Base-by-base conservation (phyloP, 2,797 vertebrate species). In the Schizopygopsis malacanthus region DNA sequence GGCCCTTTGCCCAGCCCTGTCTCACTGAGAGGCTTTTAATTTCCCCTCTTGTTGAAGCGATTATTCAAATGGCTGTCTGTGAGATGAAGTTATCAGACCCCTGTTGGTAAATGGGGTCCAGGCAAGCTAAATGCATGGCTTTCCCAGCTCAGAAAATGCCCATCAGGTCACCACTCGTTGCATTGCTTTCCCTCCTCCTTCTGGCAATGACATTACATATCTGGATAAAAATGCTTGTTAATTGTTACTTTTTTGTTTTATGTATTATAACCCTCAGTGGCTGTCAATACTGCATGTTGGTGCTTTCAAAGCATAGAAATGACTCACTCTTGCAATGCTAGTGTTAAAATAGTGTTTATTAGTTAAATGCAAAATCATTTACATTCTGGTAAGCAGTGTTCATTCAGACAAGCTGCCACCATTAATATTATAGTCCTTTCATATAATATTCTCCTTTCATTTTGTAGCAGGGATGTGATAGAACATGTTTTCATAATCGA, bases 31-130 rank as follows among this genome's bases (percentile, higher is more conserved):
- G 91, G 89, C 89, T 93, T 95, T 94, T 95, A 94, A 94, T 93
- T 95, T 94, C 93, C 90, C 92, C 92, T 93, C 93, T 93, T 94
- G 92, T 95, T 95, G 93, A 95, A 95, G 93, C 93, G 93, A 94
- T 95, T 95, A 95, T 96, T 96, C 93, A 95, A 96, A 96, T 95
- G 91, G 91, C 89, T 83, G 91, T 94, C 92, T 91, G 86, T 94
- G 93, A 94, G 93, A 94, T 92, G 91, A 92, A 92, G 93, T 95
- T 95, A 94, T 94, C 93, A 94, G 93, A 93, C 93, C 93, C 91
- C 92, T 92, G 92, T 92, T 94, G 92, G 91, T 94, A 92, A 92
- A 93, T 92, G 91, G 92, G 92, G 93, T 93, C 91, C 90, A 93
- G 92, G 93, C 93, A 91, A 92, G 88, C 90, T 91, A 89, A 94